Percentiles rank a stretch among this genome's conserved stretches.
Conservation (phyloP, 2,797 vertebrate genomes). For the Coracias cyanogaster region DNA sequence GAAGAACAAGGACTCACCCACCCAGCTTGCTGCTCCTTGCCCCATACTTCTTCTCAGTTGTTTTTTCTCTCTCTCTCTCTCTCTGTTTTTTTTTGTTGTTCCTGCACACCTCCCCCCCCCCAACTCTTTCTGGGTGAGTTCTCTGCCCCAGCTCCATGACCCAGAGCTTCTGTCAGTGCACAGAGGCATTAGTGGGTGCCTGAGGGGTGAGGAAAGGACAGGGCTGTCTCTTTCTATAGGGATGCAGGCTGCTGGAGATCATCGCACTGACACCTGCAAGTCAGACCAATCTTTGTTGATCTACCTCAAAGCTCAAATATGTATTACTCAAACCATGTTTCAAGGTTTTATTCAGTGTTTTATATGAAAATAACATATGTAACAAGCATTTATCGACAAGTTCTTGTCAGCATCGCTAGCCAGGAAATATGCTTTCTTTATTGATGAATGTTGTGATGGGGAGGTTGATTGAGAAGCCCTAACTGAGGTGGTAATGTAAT, state of each 20-base stretch:
- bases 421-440: not conserved
- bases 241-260: not conserved
- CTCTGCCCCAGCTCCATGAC: not conserved
- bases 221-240: not conserved
- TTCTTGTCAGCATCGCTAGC: not conserved
- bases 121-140: not conserved
- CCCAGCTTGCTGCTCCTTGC: not conserved
- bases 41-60: not conserved
- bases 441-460: not conserved
- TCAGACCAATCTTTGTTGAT: not conserved
- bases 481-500: not conserved
- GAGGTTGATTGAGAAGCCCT: not conserved
- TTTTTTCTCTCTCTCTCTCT: not conserved
- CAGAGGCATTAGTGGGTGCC: not conserved
- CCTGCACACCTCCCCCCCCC: no score
- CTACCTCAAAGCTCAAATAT: not conserved
- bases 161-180: not conserved
- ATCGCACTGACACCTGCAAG: accelerated
- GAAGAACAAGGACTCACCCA: not conserved
- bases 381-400: not conserved
- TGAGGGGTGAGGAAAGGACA: not conserved
- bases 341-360: not conserved
- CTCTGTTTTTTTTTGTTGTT: not conserved
- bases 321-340: not conserved
- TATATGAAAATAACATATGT: not conserved